Conservation (phyloP, 2,888 invertebrate species). For the Platycheirus rosarum region DNA sequence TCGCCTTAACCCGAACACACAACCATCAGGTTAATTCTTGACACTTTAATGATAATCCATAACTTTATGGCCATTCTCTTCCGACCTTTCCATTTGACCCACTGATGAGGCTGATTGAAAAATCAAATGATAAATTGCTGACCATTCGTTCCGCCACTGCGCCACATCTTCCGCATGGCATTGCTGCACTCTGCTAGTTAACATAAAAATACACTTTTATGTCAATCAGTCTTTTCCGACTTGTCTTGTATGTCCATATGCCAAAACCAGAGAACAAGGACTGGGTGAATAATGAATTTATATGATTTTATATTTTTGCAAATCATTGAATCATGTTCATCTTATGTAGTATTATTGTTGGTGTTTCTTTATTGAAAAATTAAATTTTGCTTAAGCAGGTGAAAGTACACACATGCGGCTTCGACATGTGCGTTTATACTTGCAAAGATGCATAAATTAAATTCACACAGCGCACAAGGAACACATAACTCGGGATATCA, state of each 20-base stretch:
- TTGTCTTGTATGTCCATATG: neutral
- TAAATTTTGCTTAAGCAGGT: slow-evolving; percentile 63
- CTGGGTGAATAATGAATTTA: slow-evolving; percentile 34
- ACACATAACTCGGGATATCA: slow-evolving; percentile 70
- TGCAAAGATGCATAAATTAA: slow-evolving; percentile 69
- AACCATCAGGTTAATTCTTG: slow-evolving; percentile 31
- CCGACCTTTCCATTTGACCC: slow-evolving; percentile 40
- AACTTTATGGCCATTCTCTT: slow-evolving; percentile 15
- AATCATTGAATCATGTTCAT: slow-evolving; percentile 47
- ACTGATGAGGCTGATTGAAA: slow-evolving; percentile 58
- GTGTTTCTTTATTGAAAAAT: slow-evolving; percentile 34
- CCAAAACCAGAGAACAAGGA: slow-evolving; percentile 30
- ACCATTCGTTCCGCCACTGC: slow-evolving; percentile 36
- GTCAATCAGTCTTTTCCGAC: slow-evolving; percentile 67
- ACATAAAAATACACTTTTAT: slow-evolving; percentile 58
- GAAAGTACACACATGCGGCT: slow-evolving; percentile 65
- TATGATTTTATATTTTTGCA: slow-evolving; percentile 33
- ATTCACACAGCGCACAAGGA: slow-evolving; percentile 64
- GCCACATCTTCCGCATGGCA: slow-evolving; percentile 14
- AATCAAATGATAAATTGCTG: slow-evolving; percentile 67
- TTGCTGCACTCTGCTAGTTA: slow-evolving; percentile 18
- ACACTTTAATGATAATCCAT: slow-evolving; percentile 33
- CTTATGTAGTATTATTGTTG: neutral
- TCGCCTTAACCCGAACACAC: slow-evolving; percentile 35
- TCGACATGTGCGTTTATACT: slow-evolving; percentile 52